These are phyloP conservation scores for Gnatocerus cornutus DNA, from an alignment of 2,888 invertebrate genomes.

Conservation along the genomic window DNA sequence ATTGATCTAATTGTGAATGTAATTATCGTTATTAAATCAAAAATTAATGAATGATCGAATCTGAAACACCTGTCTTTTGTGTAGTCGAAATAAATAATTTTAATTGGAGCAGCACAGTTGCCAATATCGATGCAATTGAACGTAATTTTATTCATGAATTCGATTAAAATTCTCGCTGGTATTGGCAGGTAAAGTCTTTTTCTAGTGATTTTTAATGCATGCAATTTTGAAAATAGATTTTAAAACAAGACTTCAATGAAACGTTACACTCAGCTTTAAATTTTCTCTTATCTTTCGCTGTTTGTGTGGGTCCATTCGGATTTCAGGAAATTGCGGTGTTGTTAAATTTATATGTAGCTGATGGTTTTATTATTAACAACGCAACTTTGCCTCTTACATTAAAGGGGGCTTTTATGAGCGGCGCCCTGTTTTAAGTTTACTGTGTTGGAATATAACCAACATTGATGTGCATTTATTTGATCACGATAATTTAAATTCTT, in stretches of 20 bases:
- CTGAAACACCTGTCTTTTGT: constrained; percentile 4
- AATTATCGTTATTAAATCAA: constrained; percentile 9
- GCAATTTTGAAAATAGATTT: not conserved
- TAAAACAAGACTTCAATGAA: constrained; percentile 18
- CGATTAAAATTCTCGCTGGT: not conserved
- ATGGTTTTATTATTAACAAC: constrained; percentile 1
- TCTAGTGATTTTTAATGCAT: not conserved
- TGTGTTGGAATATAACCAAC: not conserved
- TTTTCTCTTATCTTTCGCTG: not conserved
- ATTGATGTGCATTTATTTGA: constrained; percentile 3
- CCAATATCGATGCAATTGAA: constrained; percentile 34
- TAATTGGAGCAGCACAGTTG: constrained; percentile 19
- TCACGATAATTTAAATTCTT: constrained; percentile 22
- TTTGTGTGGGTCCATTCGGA: not conserved
- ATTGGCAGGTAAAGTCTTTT: too few species aligned
- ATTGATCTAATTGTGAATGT: constrained; percentile 41
- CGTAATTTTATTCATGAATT: constrained; percentile 25
- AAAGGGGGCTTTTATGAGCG: constrained; percentile 6
- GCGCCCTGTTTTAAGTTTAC: not conserved
- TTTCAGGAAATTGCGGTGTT: constrained; percentile 1
- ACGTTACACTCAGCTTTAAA: constrained; percentile 1
- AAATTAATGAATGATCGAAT: constrained; percentile 15
- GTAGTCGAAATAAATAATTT: constrained; percentile 22
- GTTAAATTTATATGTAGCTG: constrained; percentile 3
- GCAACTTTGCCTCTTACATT: not conserved